Evolutionary conservation across 2,888 invertebrate genomes (phyloP), one percentile per base, ranked within the genome.

Genomic region (Leuctra nigra): DNA sequence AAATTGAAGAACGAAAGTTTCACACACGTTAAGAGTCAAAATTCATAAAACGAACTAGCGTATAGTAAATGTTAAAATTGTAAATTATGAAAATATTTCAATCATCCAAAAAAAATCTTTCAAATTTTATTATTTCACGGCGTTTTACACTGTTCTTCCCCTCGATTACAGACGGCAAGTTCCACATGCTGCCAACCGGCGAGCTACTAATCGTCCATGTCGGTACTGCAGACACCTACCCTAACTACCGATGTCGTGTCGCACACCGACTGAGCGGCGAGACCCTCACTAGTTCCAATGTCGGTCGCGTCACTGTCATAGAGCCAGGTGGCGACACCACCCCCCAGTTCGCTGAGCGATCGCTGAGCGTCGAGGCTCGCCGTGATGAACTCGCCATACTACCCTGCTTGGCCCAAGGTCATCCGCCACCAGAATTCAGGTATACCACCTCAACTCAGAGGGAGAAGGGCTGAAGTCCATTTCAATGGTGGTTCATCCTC

Each of bases 161-260:
- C 7, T 44, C 44, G 4, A 13, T 58, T 50, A 1, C 61, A 61
- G 63, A 64, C 60, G 64, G 61, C 53, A 67, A 67, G 55, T 65
- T 66, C 56, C 63, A 64, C 57, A 67, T 67, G 64, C 59, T 66
- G 58, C 63, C 65, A 7, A 63, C 63, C 25, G 67, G 66, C 39
- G 65, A 64, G 54, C 60, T 67, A 39, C 56, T 67, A 39, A 63
- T 67, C 58, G 61, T 65, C 62, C 64, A 65, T 53, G 64, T 63
- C 35, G 59, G 61, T 7, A 58, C 61, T 4, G 59, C 62, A 39
- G 67, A 67, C 56, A 61, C 61, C 16, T 63, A 61, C 59, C 63
- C 62, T 23, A 61, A 52, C 29, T 67, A 63, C 60, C 66, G 66
- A 46, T 66, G 65, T 53, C 61, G 64, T n/a, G 64, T 63, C 2